Conservation (phyloP, 2,113 vertebrate genomes). For the Mohoua ochrocephala region DNA sequence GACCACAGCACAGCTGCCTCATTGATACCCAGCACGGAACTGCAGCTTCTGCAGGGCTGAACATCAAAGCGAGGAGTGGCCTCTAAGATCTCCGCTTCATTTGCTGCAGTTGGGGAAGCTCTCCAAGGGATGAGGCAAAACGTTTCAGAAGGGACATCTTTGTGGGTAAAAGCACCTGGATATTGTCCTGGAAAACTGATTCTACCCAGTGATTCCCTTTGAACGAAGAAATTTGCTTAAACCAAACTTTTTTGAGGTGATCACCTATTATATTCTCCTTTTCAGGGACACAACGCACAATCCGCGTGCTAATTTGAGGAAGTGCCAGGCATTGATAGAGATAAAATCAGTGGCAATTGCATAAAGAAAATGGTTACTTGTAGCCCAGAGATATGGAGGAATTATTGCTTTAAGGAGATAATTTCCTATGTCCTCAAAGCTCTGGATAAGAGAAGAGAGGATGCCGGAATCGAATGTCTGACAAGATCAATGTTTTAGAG, state of each 20-base stretch:
- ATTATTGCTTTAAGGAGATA: background rate
- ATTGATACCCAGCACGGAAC: background rate
- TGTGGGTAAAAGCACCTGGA: background rate
- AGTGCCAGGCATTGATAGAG: background rate
- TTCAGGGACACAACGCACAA: background rate
- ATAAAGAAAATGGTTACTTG: background rate
- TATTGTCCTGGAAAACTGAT: background rate
- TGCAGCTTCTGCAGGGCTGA: background rate
- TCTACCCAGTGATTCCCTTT: background rate
- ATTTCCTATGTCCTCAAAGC: background rate
- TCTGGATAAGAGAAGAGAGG: background rate
- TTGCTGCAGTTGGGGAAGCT: background rate
- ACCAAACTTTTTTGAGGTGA: background rate
- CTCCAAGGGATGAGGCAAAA: background rate
- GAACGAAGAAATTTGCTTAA: background rate
- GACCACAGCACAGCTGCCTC: background rate
- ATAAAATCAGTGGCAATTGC: slow-evolving; percentile 18
- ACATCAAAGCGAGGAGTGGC: background rate
- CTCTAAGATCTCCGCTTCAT: background rate
- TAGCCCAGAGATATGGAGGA: slow-evolving; percentile 9
- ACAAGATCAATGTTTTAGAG: background rate
- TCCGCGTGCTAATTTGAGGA: background rate
- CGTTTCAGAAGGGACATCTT: background rate
- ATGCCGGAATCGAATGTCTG: background rate
- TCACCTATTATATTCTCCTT: background rate